Evolutionary conservation across 1,140 invertebrate genomes (phyloP).

Genomic region (Wiebesia pumilae): DNA sequence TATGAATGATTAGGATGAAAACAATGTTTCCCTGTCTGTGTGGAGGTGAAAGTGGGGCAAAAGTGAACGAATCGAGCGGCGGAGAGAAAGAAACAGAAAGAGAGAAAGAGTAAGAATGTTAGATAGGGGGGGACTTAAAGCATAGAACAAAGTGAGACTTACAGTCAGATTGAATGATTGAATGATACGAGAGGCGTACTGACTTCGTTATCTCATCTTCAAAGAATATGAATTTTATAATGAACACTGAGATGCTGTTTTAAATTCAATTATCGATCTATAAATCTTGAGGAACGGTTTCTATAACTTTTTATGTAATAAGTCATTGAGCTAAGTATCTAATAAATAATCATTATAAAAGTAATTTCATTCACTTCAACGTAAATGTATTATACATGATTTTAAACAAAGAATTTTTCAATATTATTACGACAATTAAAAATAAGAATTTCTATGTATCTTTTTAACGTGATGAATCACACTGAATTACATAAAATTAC

Average conservation of each 20-base stretch:
- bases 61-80: background rate
- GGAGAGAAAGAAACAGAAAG: background rate
- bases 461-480: too few relatives aligned
- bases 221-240: constrained; percentile 36
- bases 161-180: background rate
- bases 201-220: constrained; percentile 19
- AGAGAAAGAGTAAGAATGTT: background rate
- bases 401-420: background rate
- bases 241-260: background rate
- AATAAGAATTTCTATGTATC: too few relatives aligned
- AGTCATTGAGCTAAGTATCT: background rate
- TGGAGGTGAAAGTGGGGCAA: background rate
- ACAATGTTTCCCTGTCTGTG: constrained; percentile 1
- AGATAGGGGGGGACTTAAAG: background rate
- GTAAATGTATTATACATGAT: background rate
- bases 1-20: constrained; percentile 38
- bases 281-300: background rate
- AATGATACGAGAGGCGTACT: background rate
- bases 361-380: background rate
- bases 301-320: background rate
- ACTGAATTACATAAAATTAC: too few relatives aligned
- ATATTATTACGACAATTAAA: too few relatives aligned
- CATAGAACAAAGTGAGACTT: background rate
- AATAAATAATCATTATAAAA: background rate
- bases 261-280: background rate